phyloP scores from a whole-genome alignment of 2,113 vertebrate species.

The Trinectes maculatus region DNA sequence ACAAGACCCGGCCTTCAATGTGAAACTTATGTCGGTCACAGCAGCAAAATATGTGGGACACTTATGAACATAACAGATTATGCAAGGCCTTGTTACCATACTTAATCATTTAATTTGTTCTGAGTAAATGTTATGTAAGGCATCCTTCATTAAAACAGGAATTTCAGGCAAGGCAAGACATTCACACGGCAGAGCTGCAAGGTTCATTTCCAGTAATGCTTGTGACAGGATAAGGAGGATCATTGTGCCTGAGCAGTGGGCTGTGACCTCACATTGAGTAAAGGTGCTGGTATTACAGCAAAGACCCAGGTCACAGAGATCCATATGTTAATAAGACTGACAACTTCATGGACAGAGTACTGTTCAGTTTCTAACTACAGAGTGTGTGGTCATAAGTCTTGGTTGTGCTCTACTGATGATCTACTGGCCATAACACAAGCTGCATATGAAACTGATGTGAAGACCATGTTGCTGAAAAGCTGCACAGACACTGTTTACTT shows the following conservation, averaged over 20 bases:
- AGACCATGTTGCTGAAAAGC: too few relatives aligned
- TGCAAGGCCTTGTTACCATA: neutral
- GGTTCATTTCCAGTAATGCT: neutral
- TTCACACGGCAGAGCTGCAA: neutral
- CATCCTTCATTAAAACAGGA: neutral
- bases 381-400: neutral
- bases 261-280: slow-evolving; percentile 3
- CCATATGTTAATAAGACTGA: neutral
- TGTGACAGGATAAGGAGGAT: neutral
- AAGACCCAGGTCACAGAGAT: neutral
- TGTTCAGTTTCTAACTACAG: neutral
- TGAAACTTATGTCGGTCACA: neutral
- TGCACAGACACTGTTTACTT: too few relatives aligned
- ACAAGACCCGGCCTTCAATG: slow-evolving; percentile 86
- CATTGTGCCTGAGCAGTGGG: neutral
- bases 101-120: neutral
- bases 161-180: neutral
- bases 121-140: neutral
- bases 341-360: neutral
- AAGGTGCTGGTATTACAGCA: neutral
- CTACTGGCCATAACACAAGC: neutral
- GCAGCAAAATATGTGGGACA: neutral
- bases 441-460: too few relatives aligned
- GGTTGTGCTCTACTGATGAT: slow-evolving; percentile 1
- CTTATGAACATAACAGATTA: neutral